These are phyloP conservation scores for Hyppa rectilinea DNA, from an alignment of 2,888 invertebrate genomes.

Conservation along the genomic window DNA sequence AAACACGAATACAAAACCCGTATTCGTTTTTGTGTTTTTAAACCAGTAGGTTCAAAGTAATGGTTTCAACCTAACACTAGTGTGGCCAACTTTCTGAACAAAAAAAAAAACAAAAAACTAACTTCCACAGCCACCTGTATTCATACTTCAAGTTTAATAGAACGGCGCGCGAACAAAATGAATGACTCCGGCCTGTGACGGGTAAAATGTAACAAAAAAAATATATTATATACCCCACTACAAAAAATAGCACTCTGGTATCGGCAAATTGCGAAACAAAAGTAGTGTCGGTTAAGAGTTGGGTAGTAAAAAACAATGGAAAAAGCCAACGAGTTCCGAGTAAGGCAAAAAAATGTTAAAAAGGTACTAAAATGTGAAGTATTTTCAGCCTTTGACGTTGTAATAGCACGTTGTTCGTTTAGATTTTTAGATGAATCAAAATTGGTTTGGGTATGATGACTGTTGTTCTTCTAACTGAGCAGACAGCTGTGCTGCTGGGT, in stretches of 20 bases:
- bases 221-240: constrained; percentile 41
- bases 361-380: constrained; percentile 45
- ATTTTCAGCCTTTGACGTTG: constrained; percentile 41
- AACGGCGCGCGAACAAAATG: constrained; percentile 77
- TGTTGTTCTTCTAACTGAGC: no score
- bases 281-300: constrained; percentile 74
- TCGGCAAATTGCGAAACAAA: constrained; percentile 82
- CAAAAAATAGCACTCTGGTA: constrained; percentile 71
- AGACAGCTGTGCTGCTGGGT: no score
- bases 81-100: constrained; percentile 9
- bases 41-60: no score
- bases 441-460: neutral
- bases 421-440: constrained; percentile 29
- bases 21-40: no score
- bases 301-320: constrained; percentile 56
- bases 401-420: constrained; percentile 26
- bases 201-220: constrained; percentile 77
- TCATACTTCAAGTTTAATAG: constrained; percentile 74
- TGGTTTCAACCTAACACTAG: constrained; percentile 2
- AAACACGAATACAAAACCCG: no score
- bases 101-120: constrained; percentile 11
- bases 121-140: constrained; percentile 53
- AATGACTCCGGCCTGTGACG: constrained; percentile 78
- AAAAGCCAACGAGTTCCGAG: constrained; percentile 44
- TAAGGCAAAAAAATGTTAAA: constrained; percentile 50